Evolutionary conservation across 2,797 vertebrate genomes (phyloP).

Genomic region (Sebastes elongatus): DNA sequence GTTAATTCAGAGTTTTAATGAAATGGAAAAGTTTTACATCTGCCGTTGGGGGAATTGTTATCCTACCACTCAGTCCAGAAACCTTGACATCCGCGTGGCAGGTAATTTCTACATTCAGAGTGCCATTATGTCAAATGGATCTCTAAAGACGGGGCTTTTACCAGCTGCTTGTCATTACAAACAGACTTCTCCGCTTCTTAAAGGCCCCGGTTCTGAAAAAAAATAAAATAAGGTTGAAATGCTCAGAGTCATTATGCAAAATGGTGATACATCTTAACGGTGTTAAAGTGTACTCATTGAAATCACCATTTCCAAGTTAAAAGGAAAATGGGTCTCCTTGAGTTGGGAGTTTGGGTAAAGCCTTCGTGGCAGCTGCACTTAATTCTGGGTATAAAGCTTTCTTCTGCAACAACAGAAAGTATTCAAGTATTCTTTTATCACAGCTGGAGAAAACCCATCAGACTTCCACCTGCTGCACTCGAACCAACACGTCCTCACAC

Average conservation of each 20-base stretch:
- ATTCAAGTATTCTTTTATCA: slow-evolving; percentile 1
- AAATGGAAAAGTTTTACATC: slow-evolving; percentile 71
- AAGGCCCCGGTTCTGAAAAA: background rate
- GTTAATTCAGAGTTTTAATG: slow-evolving; percentile 47
- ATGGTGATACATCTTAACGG: slow-evolving; percentile 41
- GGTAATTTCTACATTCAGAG: slow-evolving; percentile 61
- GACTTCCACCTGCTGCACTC: background rate
- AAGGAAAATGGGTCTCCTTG: slow-evolving; percentile 56
- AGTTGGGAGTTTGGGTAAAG: slow-evolving; percentile 36
- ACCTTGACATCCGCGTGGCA: slow-evolving; percentile 62
- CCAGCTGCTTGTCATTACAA: slow-evolving; percentile 61
- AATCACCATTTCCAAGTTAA: slow-evolving; percentile 54
- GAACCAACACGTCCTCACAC: background rate
- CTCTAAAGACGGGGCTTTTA: slow-evolving; percentile 69
- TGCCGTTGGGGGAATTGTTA: slow-evolving; percentile 39
- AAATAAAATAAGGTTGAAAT: slow-evolving; percentile 31
- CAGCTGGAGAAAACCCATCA: background rate
- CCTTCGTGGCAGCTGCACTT: slow-evolving; percentile 30
- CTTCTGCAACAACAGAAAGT: background rate
- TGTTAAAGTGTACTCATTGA: slow-evolving; percentile 67
- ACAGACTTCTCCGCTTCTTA: slow-evolving; percentile 35
- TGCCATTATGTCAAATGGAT: slow-evolving; percentile 75
- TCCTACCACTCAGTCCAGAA: slow-evolving; percentile 54
- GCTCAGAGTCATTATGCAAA: slow-evolving; percentile 70
- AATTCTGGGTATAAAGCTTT: slow-evolving; percentile 23